phyloP scores from a whole-genome alignment of 2,888 invertebrate species.

The Diarsia mendica region DNA sequence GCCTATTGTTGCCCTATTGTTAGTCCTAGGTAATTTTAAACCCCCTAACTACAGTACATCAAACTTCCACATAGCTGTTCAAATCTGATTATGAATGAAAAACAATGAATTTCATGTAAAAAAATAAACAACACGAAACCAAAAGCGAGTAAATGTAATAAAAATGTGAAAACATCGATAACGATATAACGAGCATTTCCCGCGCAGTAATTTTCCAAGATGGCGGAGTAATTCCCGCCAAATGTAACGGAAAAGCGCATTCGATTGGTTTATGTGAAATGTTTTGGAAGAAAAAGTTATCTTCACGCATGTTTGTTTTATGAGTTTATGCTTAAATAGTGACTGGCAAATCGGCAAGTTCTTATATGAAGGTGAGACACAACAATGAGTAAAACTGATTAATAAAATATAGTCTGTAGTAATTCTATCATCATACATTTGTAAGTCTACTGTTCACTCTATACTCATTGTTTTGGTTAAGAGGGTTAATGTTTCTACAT shows the following conservation, averaged over 20 bases:
- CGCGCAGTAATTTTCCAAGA: slow-evolving; percentile 18
- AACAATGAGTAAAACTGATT: too few species aligned
- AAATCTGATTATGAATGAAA: neutral
- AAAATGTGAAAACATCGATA: neutral
- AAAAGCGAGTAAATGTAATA: neutral
- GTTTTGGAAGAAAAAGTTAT: slow-evolving; percentile 24
- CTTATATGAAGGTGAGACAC: too few species aligned
- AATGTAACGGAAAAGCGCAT: slow-evolving; percentile 58
- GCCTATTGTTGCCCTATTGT: too few species aligned
- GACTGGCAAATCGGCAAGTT: too few species aligned
- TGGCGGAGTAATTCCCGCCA: slow-evolving; percentile 31
- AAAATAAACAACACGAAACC: neutral
- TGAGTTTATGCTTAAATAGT: neutral
- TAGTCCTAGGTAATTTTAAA: neutral
- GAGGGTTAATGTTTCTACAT: too few species aligned
- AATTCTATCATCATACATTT: too few species aligned
- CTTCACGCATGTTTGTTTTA: slow-evolving; percentile 41
- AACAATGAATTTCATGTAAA: neutral
- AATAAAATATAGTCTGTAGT: too few species aligned
- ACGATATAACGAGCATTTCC: slow-evolving; percentile 34
- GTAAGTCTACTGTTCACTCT: too few species aligned
- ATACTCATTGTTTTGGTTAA: too few species aligned
- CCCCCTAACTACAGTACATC: neutral
- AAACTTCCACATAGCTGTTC: neutral
- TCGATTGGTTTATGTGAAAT: slow-evolving; percentile 36